Base-by-base conservation (phyloP, 2,113 vertebrate species). In the Strix uralensis region DNA sequence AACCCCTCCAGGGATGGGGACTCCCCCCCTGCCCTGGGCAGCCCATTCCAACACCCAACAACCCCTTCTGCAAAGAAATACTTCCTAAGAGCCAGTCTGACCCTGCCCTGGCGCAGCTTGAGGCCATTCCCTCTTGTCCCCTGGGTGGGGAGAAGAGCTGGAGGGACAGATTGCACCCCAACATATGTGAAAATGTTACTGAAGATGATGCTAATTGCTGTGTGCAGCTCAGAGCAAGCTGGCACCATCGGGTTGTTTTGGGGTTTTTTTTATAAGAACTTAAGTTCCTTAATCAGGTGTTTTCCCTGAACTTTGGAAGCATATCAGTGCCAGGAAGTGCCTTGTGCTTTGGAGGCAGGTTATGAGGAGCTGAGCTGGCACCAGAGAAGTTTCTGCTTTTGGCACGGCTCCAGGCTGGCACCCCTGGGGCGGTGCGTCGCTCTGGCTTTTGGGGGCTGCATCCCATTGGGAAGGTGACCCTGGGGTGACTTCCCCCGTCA, bases 141-240 rank as follows among this genome's bases (percentile, higher is more conserved):
- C 27, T 3, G 7, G 30, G 18, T 9, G 38, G 47, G 74, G n/a
- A 82, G n/a, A 42, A 46, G 40, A 83, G 59, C 27, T 7, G 13
- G 59, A 46, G 72, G 46, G 67, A 95, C 40, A 73, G 55, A 54
- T 59, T 0, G 6, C 26, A 19, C 71, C 49, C 61, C 2, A 12
- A 0, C 32, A 3, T 1, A 47, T 0, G 2, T 34, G 25, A 79
- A 73, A 75, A 58, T 0, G 0, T 25, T 58, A n/a, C 72, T n/a
- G 55, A 59, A 15, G 23, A 9, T 58, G 40, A 46, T 29, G 55
- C 42, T 25, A 14, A 19, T 44, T 34, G 52, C 9, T 8, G 42
- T 6, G n/a, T 29, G 42, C 55, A 61, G 73, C 65, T 49, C 5
- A 0, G 51, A 47, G 42, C 55, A 23, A 75, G 59, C 51, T 51